A percentile compares a stretch with the other conserved stretches of the same genome.
Conservation (phyloP, 2,113 vertebrate genomes). For the Peromyscus maniculatus region DNA sequence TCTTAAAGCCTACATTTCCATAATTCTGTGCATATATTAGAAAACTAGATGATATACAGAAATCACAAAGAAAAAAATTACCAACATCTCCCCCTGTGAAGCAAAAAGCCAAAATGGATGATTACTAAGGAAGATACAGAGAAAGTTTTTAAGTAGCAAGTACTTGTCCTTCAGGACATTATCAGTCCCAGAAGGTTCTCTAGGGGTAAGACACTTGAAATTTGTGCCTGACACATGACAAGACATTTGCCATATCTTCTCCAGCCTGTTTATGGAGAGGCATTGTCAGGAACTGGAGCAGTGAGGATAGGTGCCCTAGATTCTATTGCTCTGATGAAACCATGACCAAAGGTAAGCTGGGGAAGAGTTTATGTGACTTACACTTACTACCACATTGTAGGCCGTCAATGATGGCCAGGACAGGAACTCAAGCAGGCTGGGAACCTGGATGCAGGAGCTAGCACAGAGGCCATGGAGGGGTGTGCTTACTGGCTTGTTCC, state of each 20-base stretch:
- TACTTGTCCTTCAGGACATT: neutral
- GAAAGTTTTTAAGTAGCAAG: neutral
- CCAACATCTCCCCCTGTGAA: neutral
- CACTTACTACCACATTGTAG: neutral
- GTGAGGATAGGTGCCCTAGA: neutral
- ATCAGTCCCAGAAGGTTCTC: neutral
- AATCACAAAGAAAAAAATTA: neutral
- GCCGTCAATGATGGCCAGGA: neutral
- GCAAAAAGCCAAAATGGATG: neutral
- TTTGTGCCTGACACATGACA: neutral
- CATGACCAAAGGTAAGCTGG: neutral
- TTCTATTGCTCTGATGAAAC: neutral
- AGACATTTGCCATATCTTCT: neutral
- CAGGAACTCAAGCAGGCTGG: neutral
- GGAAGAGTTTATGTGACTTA: neutral
- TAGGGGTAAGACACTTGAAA: neutral
- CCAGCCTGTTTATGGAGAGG: neutral
- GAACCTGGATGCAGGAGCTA: neutral
- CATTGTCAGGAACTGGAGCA: neutral
- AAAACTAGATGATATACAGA: constrained; percentile 1
- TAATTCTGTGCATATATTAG: constrained; percentile 17
- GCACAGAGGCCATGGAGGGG: neutral
- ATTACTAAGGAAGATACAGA: constrained; percentile 20
- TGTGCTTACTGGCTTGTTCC: neutral
- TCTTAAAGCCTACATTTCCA: constrained; percentile 24